Percentiles rank a stretch among this genome's conserved stretches.
These are phyloP conservation scores for Lasaia peninsularis DNA, from an alignment of 1,140 invertebrate species.

Conservation along the genomic window DNA sequence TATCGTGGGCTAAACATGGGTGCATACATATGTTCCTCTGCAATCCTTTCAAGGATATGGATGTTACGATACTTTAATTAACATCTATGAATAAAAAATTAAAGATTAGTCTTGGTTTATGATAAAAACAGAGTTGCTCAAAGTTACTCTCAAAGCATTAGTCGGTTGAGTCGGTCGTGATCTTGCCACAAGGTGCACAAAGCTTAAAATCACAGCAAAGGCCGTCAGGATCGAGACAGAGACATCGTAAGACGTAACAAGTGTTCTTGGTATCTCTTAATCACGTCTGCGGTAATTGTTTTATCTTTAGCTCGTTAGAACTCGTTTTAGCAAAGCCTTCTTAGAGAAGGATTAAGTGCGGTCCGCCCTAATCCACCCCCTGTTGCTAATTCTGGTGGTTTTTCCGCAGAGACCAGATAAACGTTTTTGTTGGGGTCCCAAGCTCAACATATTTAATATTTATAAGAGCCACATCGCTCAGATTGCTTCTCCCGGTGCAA, in stretches of 20 bases:
- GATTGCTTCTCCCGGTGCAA: conserved; percentile 57
- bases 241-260: conserved; percentile 69
- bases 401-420: conserved; percentile 72
- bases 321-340: conserved; percentile 77
- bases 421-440: conserved; percentile 64
- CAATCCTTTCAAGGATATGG: too few relatives aligned
- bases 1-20: too few relatives aligned
- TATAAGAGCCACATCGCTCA: conserved; percentile 60
- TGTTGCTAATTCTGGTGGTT: conserved; percentile 73
- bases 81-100: too few relatives aligned
- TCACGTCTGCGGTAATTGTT: conserved; percentile 73
- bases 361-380: conserved; percentile 72
- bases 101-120: not conserved
- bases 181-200: conserved; percentile 4
- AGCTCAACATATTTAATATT: conserved; percentile 63
- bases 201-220: conserved; percentile 11
- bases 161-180: not conserved
- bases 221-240: conserved; percentile 33
- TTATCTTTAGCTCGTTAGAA: conserved; percentile 77
- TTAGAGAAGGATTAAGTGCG: conserved; percentile 76
- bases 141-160: conserved; percentile 8
- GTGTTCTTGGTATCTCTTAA: conserved; percentile 74
- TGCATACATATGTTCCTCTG: too few relatives aligned
- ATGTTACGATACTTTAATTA: too few relatives aligned
- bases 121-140: too few relatives aligned